phyloP scores from a whole-genome alignment of 2,797 vertebrate species.

The Pangasius sanitwongsei region DNA sequence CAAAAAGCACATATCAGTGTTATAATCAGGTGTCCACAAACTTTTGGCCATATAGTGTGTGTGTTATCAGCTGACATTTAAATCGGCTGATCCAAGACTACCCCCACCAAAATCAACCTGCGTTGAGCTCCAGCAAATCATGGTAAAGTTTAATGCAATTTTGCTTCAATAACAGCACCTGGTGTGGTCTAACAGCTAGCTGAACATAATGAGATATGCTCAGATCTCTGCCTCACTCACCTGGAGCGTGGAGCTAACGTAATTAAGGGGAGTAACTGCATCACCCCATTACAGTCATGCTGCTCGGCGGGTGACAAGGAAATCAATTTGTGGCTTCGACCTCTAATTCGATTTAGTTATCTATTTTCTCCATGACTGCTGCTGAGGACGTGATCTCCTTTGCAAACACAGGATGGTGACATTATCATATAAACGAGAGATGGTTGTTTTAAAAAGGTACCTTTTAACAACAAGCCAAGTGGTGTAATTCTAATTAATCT shows the following conservation, averaged over 20 bases:
- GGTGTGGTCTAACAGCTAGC: constrained; percentile 38
- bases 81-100: neutral
- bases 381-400: constrained; percentile 16
- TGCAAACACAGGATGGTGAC: neutral
- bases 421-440: constrained; percentile 17
- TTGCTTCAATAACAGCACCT: constrained; percentile 35
- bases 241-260: constrained; percentile 20
- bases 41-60: neutral
- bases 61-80: constrained; percentile 1
- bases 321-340: constrained; percentile 42
- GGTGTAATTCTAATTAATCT: constrained; percentile 37
- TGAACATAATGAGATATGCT: constrained; percentile 32
- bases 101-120: neutral
- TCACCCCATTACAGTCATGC: constrained; percentile 35
- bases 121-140: neutral
- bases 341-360: constrained; percentile 48
- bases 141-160: constrained; percentile 13
- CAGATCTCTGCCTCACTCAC: neutral
- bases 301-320: constrained; percentile 30
- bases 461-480: constrained; percentile 5
- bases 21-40: neutral
- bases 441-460: constrained; percentile 21
- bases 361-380: constrained; percentile 37
- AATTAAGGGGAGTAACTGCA: constrained; percentile 41
- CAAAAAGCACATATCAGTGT: neutral